Percentiles rank a stretch among this genome's conserved stretches.
phyloP scores from a whole-genome alignment of 2,113 vertebrate genomes.

The Lota lota region DNA sequence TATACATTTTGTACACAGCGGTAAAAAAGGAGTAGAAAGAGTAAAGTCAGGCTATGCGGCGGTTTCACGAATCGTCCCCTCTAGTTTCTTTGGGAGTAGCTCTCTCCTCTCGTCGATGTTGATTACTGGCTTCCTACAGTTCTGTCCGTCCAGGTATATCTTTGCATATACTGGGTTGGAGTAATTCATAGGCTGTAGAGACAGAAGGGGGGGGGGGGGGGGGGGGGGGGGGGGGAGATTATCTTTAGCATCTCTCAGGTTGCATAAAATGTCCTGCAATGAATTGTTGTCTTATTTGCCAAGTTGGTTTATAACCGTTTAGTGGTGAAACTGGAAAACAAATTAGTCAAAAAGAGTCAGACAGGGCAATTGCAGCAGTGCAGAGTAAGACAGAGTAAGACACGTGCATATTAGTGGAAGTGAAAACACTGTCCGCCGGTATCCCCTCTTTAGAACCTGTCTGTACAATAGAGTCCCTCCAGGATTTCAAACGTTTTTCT shows the following conservation, averaged over 20 bases:
- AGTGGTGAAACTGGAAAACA: not conserved
- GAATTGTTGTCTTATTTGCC: not conserved
- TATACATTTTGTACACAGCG: constrained; percentile 90
- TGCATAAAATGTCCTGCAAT: not conserved
- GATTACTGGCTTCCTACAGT: constrained; percentile 96
- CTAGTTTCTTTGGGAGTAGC: constrained; percentile 99
- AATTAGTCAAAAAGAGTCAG: not conserved
- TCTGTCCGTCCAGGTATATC: constrained; percentile 93
- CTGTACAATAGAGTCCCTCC: too few relatives aligned
- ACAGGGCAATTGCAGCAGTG: not conserved
- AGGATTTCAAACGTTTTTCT: too few relatives aligned
- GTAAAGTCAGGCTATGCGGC: constrained; percentile 92
- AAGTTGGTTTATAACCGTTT: too few relatives aligned
- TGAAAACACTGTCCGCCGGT: not conserved
- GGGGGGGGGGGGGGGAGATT: not conserved
- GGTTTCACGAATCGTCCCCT: constrained; percentile 97
- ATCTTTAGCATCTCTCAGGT: constrained; percentile 5
- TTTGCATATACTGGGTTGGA: constrained; percentile 98
- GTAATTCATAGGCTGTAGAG: constrained; percentile 90
- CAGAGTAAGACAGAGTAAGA: constrained; percentile 2
- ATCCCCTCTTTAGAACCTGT: not conserved
- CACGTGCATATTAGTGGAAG: constrained; percentile 16
- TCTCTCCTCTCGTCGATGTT: constrained; percentile 97
- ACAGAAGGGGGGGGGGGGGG: not conserved
- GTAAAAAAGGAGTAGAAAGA: constrained; percentile 92